These are phyloP conservation scores for Aeoliscus strigatus DNA, from an alignment of 2,797 vertebrate genomes.

Conservation along the genomic window DNA sequence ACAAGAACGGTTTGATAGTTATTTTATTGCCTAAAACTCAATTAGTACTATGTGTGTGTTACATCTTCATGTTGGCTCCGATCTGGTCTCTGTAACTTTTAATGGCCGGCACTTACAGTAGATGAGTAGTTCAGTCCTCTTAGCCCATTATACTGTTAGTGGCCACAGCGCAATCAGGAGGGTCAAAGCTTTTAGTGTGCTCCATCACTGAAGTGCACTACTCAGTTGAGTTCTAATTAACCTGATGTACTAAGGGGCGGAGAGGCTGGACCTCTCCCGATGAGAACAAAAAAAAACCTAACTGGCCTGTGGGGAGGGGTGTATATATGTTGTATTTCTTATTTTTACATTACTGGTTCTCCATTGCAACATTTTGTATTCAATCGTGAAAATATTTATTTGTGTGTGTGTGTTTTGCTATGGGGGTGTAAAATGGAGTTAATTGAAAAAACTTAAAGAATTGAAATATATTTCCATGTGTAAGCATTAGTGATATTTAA, in stretches of 20 bases:
- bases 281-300: conserved; percentile 62
- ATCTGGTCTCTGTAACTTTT: conserved; percentile 71
- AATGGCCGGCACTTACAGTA: conserved; percentile 64
- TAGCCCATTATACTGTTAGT: conserved; percentile 70
- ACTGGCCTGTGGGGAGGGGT: conserved; percentile 44
- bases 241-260: conserved; percentile 64
- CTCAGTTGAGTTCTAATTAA: conserved; percentile 76
- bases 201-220: conserved; percentile 70
- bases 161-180: conserved; percentile 67
- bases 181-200: conserved; percentile 74
- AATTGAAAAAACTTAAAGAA: no score
- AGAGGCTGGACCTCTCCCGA: conserved; percentile 50
- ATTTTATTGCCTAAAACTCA: conserved; percentile 64
- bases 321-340: no score
- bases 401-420: no score
- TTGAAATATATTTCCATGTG: no score
- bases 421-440: no score
- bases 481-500: no score
- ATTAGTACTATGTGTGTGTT: conserved; percentile 66
- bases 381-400: no score
- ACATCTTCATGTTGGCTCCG: conserved; percentile 66
- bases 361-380: no score
- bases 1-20: no score
- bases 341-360: no score
- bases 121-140: conserved; percentile 71